phyloP scores from a whole-genome alignment of 2,797 vertebrate genomes.

The Nyctibius grandis region DNA sequence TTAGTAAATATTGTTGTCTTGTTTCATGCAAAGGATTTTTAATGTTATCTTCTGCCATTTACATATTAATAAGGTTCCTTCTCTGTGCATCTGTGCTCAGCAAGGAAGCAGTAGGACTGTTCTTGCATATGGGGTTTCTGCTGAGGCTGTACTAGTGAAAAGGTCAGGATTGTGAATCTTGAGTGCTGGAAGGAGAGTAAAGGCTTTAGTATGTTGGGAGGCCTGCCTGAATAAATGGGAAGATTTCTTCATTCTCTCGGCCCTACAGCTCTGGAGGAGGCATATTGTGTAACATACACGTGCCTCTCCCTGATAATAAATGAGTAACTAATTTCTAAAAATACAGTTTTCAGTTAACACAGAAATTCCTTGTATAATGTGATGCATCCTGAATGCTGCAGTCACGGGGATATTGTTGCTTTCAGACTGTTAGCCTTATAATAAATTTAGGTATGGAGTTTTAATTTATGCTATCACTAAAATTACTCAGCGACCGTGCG shows the following conservation, averaged over 20 bases:
- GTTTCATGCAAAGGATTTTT: not conserved
- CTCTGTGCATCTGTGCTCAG: not conserved
- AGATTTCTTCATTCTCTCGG: not conserved
- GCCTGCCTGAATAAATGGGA: not conserved
- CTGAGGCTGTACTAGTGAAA: not conserved
- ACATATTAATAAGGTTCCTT: not conserved
- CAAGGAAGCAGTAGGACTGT: not conserved
- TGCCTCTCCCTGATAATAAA: not conserved
- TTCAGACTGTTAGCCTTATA: not conserved
- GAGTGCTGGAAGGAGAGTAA: not conserved
- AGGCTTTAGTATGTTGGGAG: not conserved
- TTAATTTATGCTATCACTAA: not conserved
- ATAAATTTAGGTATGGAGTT: not conserved
- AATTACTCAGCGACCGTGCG: accelerated
- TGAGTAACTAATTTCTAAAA: not conserved
- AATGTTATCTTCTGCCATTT: not conserved
- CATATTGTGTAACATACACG: not conserved
- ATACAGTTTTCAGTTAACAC: not conserved
- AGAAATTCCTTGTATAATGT: not conserved
- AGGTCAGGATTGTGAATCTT: slow-evolving; percentile 6
- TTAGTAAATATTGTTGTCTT: not conserved
- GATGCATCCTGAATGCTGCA: not conserved
- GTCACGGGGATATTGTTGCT: not conserved
- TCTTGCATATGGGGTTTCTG: slow-evolving; percentile 33
- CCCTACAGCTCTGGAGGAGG: not conserved